These are phyloP conservation scores for Pyrocoelia pectoralis DNA, from an alignment of 2,888 invertebrate species.

Conservation along the genomic window DNA sequence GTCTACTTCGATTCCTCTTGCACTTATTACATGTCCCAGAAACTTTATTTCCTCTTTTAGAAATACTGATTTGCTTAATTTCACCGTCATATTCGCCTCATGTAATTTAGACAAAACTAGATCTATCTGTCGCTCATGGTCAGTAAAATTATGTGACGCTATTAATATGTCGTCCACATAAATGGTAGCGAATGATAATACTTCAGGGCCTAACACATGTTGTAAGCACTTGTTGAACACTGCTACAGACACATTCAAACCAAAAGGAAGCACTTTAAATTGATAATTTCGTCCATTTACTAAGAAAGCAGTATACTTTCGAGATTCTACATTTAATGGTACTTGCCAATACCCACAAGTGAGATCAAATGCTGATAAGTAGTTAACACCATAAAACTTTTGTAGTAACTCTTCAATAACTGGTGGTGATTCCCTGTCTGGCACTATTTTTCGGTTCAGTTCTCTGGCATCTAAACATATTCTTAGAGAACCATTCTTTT, in stretches of 20 bases:
- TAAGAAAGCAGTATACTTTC: no score
- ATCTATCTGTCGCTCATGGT: neutral
- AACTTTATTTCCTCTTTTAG: constrained; percentile 37
- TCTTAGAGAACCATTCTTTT: constrained; percentile 6
- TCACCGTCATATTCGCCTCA: constrained; percentile 36
- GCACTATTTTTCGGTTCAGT: constrained; percentile 7
- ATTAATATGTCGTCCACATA: no score
- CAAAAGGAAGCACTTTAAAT: constrained; percentile 38
- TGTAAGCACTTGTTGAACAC: no score
- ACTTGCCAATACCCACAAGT: no score
- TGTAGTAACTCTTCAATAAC: neutral
- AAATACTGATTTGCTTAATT: constrained; percentile 40
- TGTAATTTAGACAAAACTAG: constrained; percentile 28
- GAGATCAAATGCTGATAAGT: neutral
- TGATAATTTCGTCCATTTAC: neutral
- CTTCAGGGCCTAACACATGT: no score
- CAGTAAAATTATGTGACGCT: constrained; percentile 29
- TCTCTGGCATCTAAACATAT: constrained; percentile 13
- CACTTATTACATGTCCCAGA: constrained; percentile 37
- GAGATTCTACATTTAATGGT: no score
- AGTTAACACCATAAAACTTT: neutral
- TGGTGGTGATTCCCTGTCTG: constrained; percentile 24
- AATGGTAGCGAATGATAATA: constrained; percentile 26
- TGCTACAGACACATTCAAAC: no score
- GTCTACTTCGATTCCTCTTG: constrained; percentile 38